phyloP scores from a whole-genome alignment of 2,797 vertebrate species.

The Urophycis tenuis region DNA sequence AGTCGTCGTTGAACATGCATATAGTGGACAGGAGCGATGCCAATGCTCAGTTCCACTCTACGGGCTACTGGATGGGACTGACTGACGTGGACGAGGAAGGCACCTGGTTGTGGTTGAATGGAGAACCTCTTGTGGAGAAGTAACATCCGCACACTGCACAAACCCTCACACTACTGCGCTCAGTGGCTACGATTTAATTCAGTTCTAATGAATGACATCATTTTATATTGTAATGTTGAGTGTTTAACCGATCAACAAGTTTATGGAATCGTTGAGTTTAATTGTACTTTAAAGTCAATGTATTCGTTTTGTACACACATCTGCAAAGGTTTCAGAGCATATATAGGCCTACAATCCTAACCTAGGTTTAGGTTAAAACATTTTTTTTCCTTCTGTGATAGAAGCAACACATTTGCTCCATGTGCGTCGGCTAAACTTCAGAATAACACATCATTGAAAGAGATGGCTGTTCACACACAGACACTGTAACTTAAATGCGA shows the following conservation, averaged over 20 bases:
- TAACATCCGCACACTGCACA: neutral
- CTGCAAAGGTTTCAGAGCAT: too few species aligned
- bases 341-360: too few species aligned
- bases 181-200: neutral
- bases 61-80: slow-evolving; percentile 35
- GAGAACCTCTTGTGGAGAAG: neutral
- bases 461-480: neutral
- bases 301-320: too few species aligned
- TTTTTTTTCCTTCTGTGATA: neutral
- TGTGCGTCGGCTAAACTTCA: neutral
- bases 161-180: neutral
- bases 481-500: neutral
- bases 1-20: slow-evolving; percentile 17
- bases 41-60: neutral
- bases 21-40: slow-evolving; percentile 21
- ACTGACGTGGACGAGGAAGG: slow-evolving; percentile 3
- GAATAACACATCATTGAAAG: neutral
- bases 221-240: neutral
- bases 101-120: slow-evolving; percentile 3
- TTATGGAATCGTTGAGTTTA: too few species aligned
- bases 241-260: too few species aligned
- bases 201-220: neutral
- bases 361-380: too few species aligned
- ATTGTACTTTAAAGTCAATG: too few species aligned
- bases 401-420: neutral